Evolutionary conservation across 2,888 invertebrate genomes (phyloP), one percentile per base, ranked within the genome.

Genomic region (Isoperla grammatica): DNA sequence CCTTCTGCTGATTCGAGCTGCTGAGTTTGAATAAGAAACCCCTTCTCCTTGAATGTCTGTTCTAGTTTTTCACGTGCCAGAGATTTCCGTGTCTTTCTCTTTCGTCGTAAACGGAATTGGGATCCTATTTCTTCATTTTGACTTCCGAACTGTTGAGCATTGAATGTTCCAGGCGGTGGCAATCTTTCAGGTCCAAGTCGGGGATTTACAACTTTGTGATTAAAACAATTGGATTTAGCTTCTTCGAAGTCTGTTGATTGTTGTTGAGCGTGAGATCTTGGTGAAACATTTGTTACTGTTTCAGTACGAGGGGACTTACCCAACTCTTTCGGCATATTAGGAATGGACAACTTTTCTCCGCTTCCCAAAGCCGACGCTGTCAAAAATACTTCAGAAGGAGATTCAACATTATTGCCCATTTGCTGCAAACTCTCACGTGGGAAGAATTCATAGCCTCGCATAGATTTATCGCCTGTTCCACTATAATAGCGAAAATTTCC

Each of bases 1-100:
- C 94, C 94, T 71, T 95, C 94, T 0, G 94, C 93, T 0, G 92
- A 92, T 71, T 94, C 92, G 55, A 94, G 75, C 71, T 95, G 94
- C 72, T 95, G 94, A 0, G 94, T 95, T 72, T 95, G 94, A 59
- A 95, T 94, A 50, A 95, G 77, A 72, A 95, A 94, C 0, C 94
- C 94, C 69, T 93, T 93, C 71, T 94, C 94, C 69, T 91, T 90
- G 71, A 95, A 94, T 0, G 93, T 93, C 72, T 92, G 90, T 73
- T 94, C 94, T 6, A 95, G 76, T 70, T 92, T 92, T 69, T 93
- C 92, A 20, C 93, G 76, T 68, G 91, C 90, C 23, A 90, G 72
- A n/a, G 90, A 90, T 69, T 91, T 88, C 43, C 89, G 76, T 0
- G 90, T 86, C 70, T 90, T 89, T 46, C 89, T 77, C 69, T 89